Conservation (phyloP, 2,113 vertebrate species). For the Indri indri region DNA sequence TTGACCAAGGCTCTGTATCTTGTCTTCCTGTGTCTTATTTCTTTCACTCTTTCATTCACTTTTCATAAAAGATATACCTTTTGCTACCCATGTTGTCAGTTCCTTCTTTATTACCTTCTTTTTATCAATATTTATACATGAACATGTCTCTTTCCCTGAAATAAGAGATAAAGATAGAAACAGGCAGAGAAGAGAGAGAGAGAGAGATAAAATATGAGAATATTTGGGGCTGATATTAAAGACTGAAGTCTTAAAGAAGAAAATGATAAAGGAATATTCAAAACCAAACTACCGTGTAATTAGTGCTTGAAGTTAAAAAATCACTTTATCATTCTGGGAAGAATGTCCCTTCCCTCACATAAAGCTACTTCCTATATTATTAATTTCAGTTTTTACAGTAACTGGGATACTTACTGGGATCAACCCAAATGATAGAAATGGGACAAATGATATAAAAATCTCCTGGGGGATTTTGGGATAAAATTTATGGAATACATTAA, state of each 20-base stretch:
- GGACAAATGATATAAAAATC: neutral
- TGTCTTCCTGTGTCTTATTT: neutral
- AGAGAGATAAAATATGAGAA: neutral
- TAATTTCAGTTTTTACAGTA: neutral
- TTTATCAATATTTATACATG: neutral
- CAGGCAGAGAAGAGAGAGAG: neutral
- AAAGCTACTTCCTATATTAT: neutral
- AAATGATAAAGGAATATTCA: neutral
- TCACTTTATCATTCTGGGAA: neutral
- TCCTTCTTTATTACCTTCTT: neutral
- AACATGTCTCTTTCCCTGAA: neutral
- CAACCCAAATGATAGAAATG: neutral
- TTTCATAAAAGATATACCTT: neutral
- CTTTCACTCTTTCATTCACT: neutral
- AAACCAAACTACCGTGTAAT: neutral
- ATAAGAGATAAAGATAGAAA: neutral
- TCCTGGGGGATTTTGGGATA: neutral
- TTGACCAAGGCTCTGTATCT: neutral
- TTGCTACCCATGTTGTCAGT: neutral
- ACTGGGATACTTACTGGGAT: neutral
- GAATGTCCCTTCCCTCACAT: neutral
- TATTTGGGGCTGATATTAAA: neutral
- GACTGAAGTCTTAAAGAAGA: neutral
- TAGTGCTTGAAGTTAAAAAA: neutral
- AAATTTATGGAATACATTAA: neutral